Percentiles rank a stretch among this genome's conserved stretches.
Conservation (phyloP, 2,888 invertebrate genomes). For the Perdita meconis region DNA sequence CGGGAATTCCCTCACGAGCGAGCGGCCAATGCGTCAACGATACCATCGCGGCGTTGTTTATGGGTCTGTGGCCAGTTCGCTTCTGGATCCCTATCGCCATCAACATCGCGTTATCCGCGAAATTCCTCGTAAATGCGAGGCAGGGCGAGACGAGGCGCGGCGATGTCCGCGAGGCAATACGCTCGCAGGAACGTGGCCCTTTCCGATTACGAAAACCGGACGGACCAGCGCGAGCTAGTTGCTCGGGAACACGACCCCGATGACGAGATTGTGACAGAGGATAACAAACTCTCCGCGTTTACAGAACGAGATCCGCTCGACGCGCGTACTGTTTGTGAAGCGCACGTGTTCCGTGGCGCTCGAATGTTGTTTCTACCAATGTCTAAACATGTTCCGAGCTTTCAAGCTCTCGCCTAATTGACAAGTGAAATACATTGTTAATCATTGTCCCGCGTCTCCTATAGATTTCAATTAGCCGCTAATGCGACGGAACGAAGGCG, state of each 20-base stretch:
- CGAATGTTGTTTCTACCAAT: background rate
- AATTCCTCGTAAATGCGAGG: conserved; percentile 34
- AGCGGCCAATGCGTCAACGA: conserved; percentile 44
- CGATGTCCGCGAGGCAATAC: no score
- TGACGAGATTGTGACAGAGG: conserved; percentile 35
- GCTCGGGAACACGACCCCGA: conserved; percentile 5
- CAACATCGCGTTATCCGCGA: conserved; percentile 2
- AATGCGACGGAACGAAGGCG: background rate
- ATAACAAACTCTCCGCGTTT: conserved; percentile 21
- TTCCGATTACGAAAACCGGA: conserved; percentile 7
- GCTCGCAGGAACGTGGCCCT: no score
- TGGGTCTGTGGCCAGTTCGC: conserved; percentile 39
- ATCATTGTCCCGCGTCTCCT: conserved; percentile 14
- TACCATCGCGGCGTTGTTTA: conserved; percentile 65
- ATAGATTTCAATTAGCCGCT: conserved; percentile 10
- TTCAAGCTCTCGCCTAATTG: background rate
- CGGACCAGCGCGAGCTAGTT: background rate
- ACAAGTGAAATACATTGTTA: conserved; percentile 7
- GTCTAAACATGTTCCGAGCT: conserved; percentile 4
- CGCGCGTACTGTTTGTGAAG: conserved; percentile 13
- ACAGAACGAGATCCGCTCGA: background rate
- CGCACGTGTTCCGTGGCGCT: conserved; percentile 16
- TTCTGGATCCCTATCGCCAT: conserved; percentile 27
- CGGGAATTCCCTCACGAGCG: conserved; percentile 46
- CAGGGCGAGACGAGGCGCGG: no score